A percentile compares a stretch with the other conserved stretches of the same genome.
These are phyloP conservation scores for Urophycis tenuis DNA, from an alignment of 2,797 vertebrate genomes.

Conservation along the genomic window DNA sequence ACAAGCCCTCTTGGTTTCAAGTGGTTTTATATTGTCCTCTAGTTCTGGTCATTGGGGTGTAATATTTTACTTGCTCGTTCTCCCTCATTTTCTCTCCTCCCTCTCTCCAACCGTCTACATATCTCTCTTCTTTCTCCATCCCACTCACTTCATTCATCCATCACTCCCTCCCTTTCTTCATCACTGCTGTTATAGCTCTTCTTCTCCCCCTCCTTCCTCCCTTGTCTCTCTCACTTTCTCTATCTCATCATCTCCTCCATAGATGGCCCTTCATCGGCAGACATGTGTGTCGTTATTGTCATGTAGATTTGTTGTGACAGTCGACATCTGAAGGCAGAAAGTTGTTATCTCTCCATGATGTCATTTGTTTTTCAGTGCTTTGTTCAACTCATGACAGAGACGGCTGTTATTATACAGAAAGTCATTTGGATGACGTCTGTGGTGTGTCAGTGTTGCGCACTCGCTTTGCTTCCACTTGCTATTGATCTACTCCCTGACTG, in stretches of 20 bases:
- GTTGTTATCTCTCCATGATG: neutral
- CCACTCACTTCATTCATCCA: neutral
- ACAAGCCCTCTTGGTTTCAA: too few relatives aligned
- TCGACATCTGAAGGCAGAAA: neutral
- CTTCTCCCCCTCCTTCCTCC: neutral
- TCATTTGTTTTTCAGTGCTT: constrained; percentile 38
- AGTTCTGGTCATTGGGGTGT: too few relatives aligned
- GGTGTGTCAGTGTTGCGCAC: constrained; percentile 43
- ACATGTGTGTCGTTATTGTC: neutral
- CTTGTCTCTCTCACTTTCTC: neutral
- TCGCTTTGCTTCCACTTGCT: constrained; percentile 5
- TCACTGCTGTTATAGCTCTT: neutral
- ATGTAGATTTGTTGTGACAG: neutral
- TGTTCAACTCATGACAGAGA: constrained; percentile 61
- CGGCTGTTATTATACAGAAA: constrained; percentile 62
- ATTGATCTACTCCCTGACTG: neutral
- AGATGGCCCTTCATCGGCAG: too few relatives aligned
- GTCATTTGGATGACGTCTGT: constrained; percentile 62
- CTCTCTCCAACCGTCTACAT: neutral
- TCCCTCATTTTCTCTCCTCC: neutral
- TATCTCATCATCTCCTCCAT: neutral
- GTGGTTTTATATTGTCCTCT: too few relatives aligned
- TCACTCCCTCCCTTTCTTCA: neutral
- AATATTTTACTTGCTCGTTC: neutral
- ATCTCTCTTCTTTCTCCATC: too few relatives aligned